Evolutionary conservation across 2,797 vertebrate species (phyloP), one percentile per base, ranked within the genome.

Genomic region (Gymnothorax reevesii): DNA sequence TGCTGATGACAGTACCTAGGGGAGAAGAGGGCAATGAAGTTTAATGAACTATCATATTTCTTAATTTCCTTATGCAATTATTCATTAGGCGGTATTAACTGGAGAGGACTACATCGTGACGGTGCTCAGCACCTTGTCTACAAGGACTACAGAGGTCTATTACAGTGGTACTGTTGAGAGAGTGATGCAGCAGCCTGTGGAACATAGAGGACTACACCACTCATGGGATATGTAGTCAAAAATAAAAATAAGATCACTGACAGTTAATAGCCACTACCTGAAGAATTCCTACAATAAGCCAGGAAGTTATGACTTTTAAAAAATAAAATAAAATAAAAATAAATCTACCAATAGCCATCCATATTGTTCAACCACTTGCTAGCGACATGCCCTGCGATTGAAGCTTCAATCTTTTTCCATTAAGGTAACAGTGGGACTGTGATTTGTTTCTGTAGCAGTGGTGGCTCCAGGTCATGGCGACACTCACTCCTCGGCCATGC

Each of bases 401-500:
- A 22, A 7, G 62, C 22, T 8, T 22, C 62, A 0, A 7, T 66
- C n/a, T 64, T 64, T 22, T 64, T 5, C 17, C 13, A 64, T 17
- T 17, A 64, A 64, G 62, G 62, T 66, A 22, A 66, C 62, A n/a
- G 8, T 8, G n/a, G 1, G 20, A 12, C 62, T 6, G 22, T n/a
- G 33, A 42, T 42, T 42, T 42, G 33, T 42, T 42, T 6, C n/a
- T 66, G 20, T 62, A 62, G 60, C 15, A 17, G 13, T 62, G 15
- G 12, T 62, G 20, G 60, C 60, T 2, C 13, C 60, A 5, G 10
- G 60, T 0, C 13, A 66, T n/a, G 62, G 62, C 0, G 22, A 3
- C 75, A 94, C 97, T 95, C 93, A 99, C 98, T 97, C 97, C 90
- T 99, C 98, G 27, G 98, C 98, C 98, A 99, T 98, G 89, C 52